Percentiles rank a stretch among this genome's conserved stretches.
These are phyloP conservation scores for Acrobasis repandana DNA, from an alignment of 2,888 invertebrate genomes.

Conservation along the genomic window DNA sequence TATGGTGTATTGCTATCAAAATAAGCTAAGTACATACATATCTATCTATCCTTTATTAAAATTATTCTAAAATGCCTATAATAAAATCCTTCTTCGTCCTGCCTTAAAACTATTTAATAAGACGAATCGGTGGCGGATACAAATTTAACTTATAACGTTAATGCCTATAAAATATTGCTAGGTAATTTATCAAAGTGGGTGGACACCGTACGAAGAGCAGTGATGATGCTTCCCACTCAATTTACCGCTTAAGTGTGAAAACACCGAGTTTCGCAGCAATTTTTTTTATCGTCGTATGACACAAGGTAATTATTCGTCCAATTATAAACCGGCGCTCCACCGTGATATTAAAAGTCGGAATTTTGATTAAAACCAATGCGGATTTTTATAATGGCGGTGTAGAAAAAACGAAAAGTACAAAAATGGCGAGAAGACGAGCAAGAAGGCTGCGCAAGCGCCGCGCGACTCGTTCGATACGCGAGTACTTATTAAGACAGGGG, in stretches of 20 bases:
- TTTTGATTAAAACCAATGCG: conserved; percentile 76
- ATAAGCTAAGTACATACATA: no score
- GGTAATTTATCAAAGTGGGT: conserved; percentile 16
- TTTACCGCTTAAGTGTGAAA: conserved; percentile 51
- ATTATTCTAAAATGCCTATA: background rate
- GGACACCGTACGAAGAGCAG: conserved; percentile 2
- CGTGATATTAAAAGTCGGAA: conserved; percentile 71
- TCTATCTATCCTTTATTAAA: no score
- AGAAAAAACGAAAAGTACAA: conserved; percentile 69
- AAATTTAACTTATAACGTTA: background rate
- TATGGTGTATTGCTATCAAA: no score
- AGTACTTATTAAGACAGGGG: conserved; percentile 80
- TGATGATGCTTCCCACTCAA: conserved; percentile 34
- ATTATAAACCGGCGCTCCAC: conserved; percentile 59
- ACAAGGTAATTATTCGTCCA: conserved; percentile 67
- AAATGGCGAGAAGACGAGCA: conserved; percentile 69
- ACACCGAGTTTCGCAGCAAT: conserved; percentile 40
- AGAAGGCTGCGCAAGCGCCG: conserved; percentile 47
- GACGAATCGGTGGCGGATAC: background rate
- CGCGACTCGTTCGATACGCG: conserved; percentile 70
- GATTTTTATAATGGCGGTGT: conserved; percentile 70
- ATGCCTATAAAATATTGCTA: background rate
- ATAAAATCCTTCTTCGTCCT: background rate
- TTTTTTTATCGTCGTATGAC: conserved; percentile 59
- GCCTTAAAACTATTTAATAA: background rate